phyloP scores from a whole-genome alignment of 2,797 vertebrate genomes.

The Furcifer pardalis region DNA sequence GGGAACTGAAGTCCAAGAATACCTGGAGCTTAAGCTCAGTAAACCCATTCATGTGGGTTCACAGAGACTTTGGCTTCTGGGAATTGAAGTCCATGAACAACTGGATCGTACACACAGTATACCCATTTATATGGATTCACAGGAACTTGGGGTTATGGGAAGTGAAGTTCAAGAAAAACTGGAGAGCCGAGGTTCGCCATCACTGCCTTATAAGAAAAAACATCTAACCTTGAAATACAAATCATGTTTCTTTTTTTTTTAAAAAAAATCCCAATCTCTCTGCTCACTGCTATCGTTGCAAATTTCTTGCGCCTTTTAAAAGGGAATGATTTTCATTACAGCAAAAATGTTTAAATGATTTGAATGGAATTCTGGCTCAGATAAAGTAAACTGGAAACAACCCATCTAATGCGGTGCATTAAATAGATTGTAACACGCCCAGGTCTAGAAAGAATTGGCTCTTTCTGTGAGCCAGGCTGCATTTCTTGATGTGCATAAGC shows the following conservation, averaged over 20 bases:
- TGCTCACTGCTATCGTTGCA: conserved; percentile 16
- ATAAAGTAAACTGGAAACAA: background rate
- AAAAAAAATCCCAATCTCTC: background rate
- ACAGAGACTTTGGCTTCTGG: too few relatives aligned
- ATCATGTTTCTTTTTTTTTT: background rate
- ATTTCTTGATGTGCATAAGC: background rate
- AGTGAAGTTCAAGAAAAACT: too few relatives aligned
- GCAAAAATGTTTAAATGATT: background rate
- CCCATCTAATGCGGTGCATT: background rate
- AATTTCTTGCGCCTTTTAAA: background rate
- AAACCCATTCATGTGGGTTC: too few relatives aligned
- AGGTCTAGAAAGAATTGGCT: background rate
- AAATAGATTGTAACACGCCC: background rate
- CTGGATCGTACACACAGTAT: too few relatives aligned
- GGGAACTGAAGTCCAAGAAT: too few relatives aligned
- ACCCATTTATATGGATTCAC: too few relatives aligned
- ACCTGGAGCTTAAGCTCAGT: too few relatives aligned
- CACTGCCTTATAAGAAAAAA: too few relatives aligned
- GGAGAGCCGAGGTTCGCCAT: too few relatives aligned
- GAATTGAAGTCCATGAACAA: too few relatives aligned
- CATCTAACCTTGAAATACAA: background rate
- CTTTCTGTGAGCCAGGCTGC: background rate
- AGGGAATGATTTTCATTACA: background rate
- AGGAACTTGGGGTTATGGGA: too few relatives aligned
- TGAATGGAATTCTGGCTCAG: background rate